Evolutionary conservation across 1,140 invertebrate genomes (phyloP).

Genomic region (Drosophila ficusphila): DNA sequence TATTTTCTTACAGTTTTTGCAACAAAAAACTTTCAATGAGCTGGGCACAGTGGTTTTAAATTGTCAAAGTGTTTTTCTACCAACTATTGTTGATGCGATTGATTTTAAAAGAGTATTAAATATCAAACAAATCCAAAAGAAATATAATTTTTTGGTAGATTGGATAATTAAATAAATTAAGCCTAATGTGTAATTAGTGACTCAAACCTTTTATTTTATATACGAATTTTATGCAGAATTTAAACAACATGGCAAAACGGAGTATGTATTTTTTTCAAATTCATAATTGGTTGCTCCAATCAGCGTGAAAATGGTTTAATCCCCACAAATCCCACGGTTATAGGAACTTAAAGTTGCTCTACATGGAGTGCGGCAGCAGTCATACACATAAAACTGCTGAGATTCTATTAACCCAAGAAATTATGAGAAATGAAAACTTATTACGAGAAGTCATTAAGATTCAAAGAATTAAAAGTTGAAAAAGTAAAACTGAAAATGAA

Average conservation of each 20-base stretch:
- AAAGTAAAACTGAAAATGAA: slow-evolving; percentile 74
- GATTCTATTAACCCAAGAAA: slow-evolving; percentile 84
- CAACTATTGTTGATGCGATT: too few species aligned
- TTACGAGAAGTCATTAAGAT: slow-evolving; percentile 84
- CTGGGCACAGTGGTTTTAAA: slow-evolving; percentile 43
- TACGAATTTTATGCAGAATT: too few species aligned
- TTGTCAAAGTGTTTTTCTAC: neutral
- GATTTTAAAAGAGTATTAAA: neutral
- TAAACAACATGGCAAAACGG: too few species aligned
- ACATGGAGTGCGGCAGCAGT: slow-evolving; percentile 38
- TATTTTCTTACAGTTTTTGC: slow-evolving; percentile 29
- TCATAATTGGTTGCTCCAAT: neutral
- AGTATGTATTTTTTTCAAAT: neutral
- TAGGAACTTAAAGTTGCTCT: slow-evolving; percentile 43
- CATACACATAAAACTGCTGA: slow-evolving; percentile 60
- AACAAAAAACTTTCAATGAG: slow-evolving; percentile 59
- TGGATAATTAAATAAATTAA: too few species aligned
- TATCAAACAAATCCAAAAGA: neutral
- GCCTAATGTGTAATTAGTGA: too few species aligned
- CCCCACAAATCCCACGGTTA: slow-evolving; percentile 33
- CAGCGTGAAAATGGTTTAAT: neutral
- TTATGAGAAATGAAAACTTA: slow-evolving; percentile 84
- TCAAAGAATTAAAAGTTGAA: slow-evolving; percentile 82
- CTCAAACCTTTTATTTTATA: too few species aligned
- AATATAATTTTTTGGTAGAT: too few species aligned